Percentiles rank a stretch among this genome's conserved stretches.
phyloP scores from a whole-genome alignment of 2,797 vertebrate genomes.

The Crocodylus rhombifer region DNA sequence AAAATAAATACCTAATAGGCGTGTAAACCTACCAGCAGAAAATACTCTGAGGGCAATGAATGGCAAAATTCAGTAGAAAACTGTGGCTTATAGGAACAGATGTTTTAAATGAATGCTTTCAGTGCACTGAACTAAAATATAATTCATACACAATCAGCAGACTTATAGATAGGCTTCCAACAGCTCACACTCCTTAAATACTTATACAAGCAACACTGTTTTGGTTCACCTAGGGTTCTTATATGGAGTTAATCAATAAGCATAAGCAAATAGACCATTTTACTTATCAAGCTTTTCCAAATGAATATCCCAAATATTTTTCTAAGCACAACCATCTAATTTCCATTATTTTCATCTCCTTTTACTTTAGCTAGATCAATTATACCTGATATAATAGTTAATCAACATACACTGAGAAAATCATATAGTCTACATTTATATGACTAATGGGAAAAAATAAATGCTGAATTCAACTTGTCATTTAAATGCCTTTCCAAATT shows the following conservation, averaged over 20 bases:
- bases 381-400: constrained; percentile 60
- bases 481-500: constrained; percentile 43
- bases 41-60: neutral
- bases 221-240: constrained; percentile 53
- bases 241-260: constrained; percentile 56
- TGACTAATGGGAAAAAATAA: constrained; percentile 45
- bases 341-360: constrained; percentile 67
- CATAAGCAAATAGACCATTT: constrained; percentile 44
- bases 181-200: constrained; percentile 1
- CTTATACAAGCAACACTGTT: constrained; percentile 43
- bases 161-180: constrained; percentile 1
- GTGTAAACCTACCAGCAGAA: neutral
- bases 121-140: neutral
- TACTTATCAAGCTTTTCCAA: constrained; percentile 71
- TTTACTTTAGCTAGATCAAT: constrained; percentile 71
- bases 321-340: constrained; percentile 64
- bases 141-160: neutral
- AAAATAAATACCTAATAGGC: constrained; percentile 14
- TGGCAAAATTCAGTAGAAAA: constrained; percentile 25
- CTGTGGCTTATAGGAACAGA: constrained; percentile 13
- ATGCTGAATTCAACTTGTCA: constrained; percentile 30
- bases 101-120: constrained; percentile 43
- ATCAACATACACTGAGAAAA: constrained; percentile 61
- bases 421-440: constrained; percentile 59
- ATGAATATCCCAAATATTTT: constrained; percentile 71